Conservation (phyloP, 2,888 invertebrate species). For the Hermodice carunculata region DNA sequence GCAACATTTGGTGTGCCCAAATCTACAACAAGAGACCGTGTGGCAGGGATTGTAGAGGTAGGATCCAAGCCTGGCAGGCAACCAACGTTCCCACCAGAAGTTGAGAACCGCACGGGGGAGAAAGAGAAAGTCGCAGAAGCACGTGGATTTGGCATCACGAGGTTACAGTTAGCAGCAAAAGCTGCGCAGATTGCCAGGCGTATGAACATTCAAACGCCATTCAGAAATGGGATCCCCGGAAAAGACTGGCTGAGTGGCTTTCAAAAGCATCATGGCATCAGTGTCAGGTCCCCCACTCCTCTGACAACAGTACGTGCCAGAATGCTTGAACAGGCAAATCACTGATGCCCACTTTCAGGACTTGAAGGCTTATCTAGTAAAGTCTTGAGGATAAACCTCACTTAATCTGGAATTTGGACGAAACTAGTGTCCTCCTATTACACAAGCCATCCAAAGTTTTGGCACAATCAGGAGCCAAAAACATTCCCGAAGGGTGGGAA, state of each 20-base stretch:
- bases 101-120: conserved; percentile 19
- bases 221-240: conserved; percentile 30
- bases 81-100: conserved; percentile 23
- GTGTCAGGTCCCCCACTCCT: no score
- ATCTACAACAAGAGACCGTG: conserved; percentile 28
- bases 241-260: no score
- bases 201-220: conserved; percentile 24
- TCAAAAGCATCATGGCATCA: no score
- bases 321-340: no score
- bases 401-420: no score
- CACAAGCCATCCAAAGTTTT: no score
- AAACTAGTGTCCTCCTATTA: no score
- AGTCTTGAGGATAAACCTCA: no score
- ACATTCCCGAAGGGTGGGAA: conserved; percentile 30
- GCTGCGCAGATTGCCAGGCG: conserved; percentile 13
- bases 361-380: no score
- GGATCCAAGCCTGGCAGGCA: conserved; percentile 17
- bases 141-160: conserved; percentile 35
- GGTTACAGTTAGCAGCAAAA: conserved; percentile 21
- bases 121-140: conserved; percentile 21
- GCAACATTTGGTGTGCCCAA: conserved; percentile 24
- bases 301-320: no score
- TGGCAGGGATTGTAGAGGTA: no score
- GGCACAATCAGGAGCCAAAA: background rate
- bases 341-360: no score